Evolutionary conservation across 2,113 vertebrate species (phyloP), one percentile per base, ranked within the genome.

Genomic region (Accipiter cooperii): DNA sequence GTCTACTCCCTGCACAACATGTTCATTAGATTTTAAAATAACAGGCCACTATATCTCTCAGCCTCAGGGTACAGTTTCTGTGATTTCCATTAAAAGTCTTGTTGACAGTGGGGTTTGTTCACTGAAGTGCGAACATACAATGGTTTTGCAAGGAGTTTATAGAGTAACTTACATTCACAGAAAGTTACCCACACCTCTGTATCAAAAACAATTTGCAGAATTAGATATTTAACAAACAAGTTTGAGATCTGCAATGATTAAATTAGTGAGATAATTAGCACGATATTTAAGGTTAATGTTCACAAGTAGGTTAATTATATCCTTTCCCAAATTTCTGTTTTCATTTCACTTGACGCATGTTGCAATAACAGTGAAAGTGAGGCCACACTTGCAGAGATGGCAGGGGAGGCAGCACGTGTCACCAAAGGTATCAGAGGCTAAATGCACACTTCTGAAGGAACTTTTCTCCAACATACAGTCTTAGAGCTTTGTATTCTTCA

Each of bases 181-280:
- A 63, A 83, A 94, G 66, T 57, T 85, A 65, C 65, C 51, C 91
- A 77, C 84, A 81, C 89, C 84, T 73, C 84, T 80, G 46, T 63
- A 88, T 77, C 58, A 71, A 96, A 95, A 96, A 87, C 82, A 74
- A 91, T 91, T 94, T 90, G 55, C 52, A 60, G 78, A 89, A 87
- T 36, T 83, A 84, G 96, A 85, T 83, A 91, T 90, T 97, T 96
- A 93, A 78, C 93, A 94, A 97, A 91, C 75, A 85, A 94, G 42
- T 93, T 91, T 79, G 87, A 95, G 82, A 95, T 73, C n/a, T 77
- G 66, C 75, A 83, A 58, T 88, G 79, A 97, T 95, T 95, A 96
- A 95, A 97, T 96, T 96, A 94, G 91, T 91, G 94, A 84, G 93
- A 33, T 94, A 96, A 96, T 96, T 97, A 96, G 74, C 81, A 93